Percentiles rank a stretch among this genome's conserved stretches.
These are phyloP conservation scores for Hormaphis cornu DNA, from an alignment of 1,140 invertebrate genomes.

Conservation along the genomic window DNA sequence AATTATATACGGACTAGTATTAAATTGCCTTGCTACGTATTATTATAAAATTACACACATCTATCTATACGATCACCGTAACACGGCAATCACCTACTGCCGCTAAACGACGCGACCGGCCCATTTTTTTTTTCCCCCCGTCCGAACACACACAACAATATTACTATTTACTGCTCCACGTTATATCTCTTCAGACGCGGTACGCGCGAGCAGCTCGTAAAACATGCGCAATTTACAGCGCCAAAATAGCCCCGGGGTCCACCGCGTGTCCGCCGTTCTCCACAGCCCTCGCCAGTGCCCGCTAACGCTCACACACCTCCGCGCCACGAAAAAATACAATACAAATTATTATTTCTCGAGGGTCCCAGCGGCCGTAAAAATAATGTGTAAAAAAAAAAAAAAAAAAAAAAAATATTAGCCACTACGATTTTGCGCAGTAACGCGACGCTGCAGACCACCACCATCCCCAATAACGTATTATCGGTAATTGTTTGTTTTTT, in stretches of 20 bases:
- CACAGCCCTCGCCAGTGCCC: too few relatives aligned
- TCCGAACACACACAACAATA: background rate
- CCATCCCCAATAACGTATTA: background rate
- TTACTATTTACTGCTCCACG: too few relatives aligned
- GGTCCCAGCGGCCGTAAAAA: background rate
- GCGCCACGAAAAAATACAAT: background rate
- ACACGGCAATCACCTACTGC: slow-evolving; percentile 21
- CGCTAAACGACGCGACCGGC: slow-evolving; percentile 13
- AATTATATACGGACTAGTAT: background rate
- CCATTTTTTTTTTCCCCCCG: slow-evolving; percentile 4
- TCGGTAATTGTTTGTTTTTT: slow-evolving; percentile 14
- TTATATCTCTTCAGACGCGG: background rate
- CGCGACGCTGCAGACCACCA: too few relatives aligned
- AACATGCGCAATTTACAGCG: background rate
- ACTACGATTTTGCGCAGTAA: too few relatives aligned
- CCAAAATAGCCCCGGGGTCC: slow-evolving; percentile 1
- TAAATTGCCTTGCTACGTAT: too few relatives aligned
- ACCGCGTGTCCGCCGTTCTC: too few relatives aligned
- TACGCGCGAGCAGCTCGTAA: slow-evolving; percentile 2
- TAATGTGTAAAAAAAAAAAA: too few relatives aligned
- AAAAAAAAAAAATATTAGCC: too few relatives aligned
- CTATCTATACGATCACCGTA: background rate
- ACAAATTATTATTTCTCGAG: background rate
- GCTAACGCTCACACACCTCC: background rate
- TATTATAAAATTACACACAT: slow-evolving; percentile 15